Base-by-base conservation (phyloP, 2,797 vertebrate species). In the Sphenodon punctatus region DNA sequence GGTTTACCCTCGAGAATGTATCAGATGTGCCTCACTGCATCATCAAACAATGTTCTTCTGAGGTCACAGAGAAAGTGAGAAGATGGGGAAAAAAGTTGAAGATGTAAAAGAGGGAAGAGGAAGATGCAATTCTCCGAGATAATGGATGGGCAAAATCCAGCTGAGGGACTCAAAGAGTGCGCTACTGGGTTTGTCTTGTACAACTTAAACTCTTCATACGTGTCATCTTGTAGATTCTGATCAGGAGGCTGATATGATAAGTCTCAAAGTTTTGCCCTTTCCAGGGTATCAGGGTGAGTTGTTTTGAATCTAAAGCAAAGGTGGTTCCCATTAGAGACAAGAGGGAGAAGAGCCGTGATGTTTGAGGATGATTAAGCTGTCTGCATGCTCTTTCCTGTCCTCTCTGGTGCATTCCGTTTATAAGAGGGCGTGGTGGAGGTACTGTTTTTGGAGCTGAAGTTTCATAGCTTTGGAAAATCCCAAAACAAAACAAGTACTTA, bases 121-220 rank as follows among this genome's bases (percentile, higher is more conserved):
- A n/a, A n/a, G n/a, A n/a, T n/a, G n/a, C 6, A 86, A 64, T 30
- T 41, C 79, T 58, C 74, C 32, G 82, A 77, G 81, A 69, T 76
- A 77, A 65, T 65, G 6, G 59, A 19, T 64, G 22, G 41, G 32
- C 36, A 9, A 4, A 81, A 80, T 85, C 90, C 88, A 72, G 59
- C 42, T 3, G 48, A 49, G 5, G 72, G 17, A 63, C 5, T 76
- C 71, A 80, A 78, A 81, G 2, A 77, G 75, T 79, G 42, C 16
- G 61, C 11, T 4, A 59, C 42, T 58, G 63, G 70, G 36, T 53
- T 27, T 30, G 16, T 17, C 17, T 30, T 27, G 5, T 53, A 30
- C 16, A 30, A 9, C 39, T 39, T 39, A 39, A 13, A 13, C 39
- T 10, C n/a, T 27, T 53, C n/a, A 49, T n/a, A n/a, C 48, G n/a